phyloP scores from a whole-genome alignment of 2,797 vertebrate genomes.

The Chaetophractus vellerosus region DNA sequence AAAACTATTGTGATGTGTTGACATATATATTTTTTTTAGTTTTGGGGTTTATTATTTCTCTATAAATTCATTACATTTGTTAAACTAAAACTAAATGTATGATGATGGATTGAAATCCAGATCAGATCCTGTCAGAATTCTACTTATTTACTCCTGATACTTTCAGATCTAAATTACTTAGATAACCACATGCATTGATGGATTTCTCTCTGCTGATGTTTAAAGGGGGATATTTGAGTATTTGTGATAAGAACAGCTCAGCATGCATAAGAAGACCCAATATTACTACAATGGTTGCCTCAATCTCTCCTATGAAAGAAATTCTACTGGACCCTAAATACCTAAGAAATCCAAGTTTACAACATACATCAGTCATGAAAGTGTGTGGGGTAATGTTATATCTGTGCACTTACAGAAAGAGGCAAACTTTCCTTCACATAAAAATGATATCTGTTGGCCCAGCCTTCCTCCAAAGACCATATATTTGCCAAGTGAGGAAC shows the following conservation, averaged over 20 bases:
- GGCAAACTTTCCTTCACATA: neutral
- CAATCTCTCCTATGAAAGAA: neutral
- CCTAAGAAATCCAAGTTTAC: neutral
- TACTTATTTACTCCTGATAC: neutral
- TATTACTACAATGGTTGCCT: neutral
- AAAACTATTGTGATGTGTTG: neutral
- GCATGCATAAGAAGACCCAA: neutral
- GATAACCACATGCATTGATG: neutral
- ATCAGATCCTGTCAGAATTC: neutral
- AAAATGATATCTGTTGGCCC: neutral
- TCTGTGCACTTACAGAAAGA: neutral
- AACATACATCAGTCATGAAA: neutral
- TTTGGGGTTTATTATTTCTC: neutral
- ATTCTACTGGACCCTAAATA: neutral
- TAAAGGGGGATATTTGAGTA: neutral
- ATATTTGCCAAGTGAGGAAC: neutral
- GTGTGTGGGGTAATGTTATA: neutral
- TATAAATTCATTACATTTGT: neutral
- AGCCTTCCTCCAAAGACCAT: neutral
- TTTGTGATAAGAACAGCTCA: neutral
- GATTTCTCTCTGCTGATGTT: neutral
- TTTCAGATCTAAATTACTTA: neutral
- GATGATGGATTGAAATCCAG: slow-evolving; percentile 27
- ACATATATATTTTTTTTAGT: neutral
- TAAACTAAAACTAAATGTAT: neutral